Evolutionary conservation across 2,113 vertebrate genomes (phyloP), one percentile per base, ranked within the genome.

Genomic region (Podarcis muralis): DNA sequence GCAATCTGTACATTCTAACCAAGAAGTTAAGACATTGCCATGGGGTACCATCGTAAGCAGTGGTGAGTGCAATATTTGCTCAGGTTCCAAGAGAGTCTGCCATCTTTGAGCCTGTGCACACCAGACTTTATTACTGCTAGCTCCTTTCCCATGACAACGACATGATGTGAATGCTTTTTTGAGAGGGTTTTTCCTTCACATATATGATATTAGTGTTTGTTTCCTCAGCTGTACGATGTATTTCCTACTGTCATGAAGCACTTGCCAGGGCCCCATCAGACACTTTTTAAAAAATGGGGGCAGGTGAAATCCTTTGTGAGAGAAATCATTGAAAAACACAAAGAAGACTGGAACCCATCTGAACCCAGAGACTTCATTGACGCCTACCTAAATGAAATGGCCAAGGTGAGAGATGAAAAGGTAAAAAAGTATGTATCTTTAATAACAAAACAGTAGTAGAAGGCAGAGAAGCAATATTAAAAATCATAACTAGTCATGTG

Each of bases 321-420:
- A 25, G 35, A 16, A 1, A 90, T 89, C 32, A 91, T 97, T 35
- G 37, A 94, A 7, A 96, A 97, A 40, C 98, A 98, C 96, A 97
- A 72, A 90, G 95, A 88, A 66, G 95, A 96, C 9, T 90, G 95
- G 87, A 97, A 98, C 86, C 95, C 97, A 6, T 96, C 90, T 0
- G 95, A 97, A 62, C 91, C 95, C 7, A 96, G 96, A 90, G 98
- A 98, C 89, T 98, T 97, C 93, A 98, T 98, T 0, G 98, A 98
- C 88, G 96, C 96, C 89, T 98, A 98, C 89, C 96, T 98, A 43
- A 90, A 90, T 3, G 97, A 98, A 92, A 98, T 98, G 71, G 92
- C 92, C 91, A 98, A 98, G 96, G 98, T 98, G 48, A 83, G 6
- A 59, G 57, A 59, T 16, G 3, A 59, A 59, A 59, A 43, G 40